Conservation (phyloP, 2,888 invertebrate species). For the Idaea straminata region DNA sequence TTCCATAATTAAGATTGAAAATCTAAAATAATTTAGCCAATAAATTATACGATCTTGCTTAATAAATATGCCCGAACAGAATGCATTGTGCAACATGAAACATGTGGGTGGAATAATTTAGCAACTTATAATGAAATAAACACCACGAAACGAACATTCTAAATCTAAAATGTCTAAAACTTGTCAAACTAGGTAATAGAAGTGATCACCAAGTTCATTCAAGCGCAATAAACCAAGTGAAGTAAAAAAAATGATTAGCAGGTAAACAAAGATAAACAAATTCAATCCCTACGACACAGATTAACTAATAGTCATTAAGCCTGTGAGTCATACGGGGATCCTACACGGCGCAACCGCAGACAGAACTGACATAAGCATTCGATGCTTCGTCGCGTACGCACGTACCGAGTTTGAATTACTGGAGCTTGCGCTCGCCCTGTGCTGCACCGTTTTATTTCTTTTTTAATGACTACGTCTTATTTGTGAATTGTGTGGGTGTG, state of each 20-base stretch:
- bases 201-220: background rate
- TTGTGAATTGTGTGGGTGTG: constrained; percentile 42
- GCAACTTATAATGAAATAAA: background rate
- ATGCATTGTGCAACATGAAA: background rate
- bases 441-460: constrained; percentile 33
- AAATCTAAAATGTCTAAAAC: background rate
- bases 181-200: background rate
- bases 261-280: constrained; percentile 13
- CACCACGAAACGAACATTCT: background rate
- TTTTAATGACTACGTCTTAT: constrained; percentile 39
- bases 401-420: constrained; percentile 29
- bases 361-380: constrained; percentile 45
- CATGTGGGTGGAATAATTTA: background rate
- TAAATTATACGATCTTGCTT: background rate
- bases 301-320: constrained; percentile 2
- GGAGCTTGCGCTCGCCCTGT: constrained; percentile 32
- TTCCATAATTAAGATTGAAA: background rate
- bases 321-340: constrained; percentile 12
- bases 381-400: constrained; percentile 56
- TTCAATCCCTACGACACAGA: background rate
- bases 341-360: constrained; percentile 17
- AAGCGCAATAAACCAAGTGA: background rate
- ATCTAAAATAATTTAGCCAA: background rate
- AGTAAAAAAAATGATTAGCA: constrained; percentile 7
- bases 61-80: background rate